Percentiles rank a stretch among this genome's conserved stretches.
Conservation (phyloP, 1,140 invertebrate genomes). For the Hirudo medicinalis region DNA sequence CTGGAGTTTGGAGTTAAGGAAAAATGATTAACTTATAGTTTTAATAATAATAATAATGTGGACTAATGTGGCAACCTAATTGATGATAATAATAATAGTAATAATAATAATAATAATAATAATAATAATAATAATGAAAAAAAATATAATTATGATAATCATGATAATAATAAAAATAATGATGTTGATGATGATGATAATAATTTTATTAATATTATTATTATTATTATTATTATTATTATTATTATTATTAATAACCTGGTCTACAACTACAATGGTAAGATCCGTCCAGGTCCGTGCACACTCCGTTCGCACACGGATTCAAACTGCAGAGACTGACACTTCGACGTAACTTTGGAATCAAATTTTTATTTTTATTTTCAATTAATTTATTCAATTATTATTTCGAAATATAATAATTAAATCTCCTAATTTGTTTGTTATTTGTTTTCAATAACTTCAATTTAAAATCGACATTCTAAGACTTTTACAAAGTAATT, state of each 20-base stretch:
- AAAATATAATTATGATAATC: conserved; percentile 14
- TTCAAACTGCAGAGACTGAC: conserved; percentile 14
- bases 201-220: background rate
- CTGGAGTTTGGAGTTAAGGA: conserved; percentile 14
- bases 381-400: background rate
- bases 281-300: conserved; percentile 15
- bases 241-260: conserved; percentile 12
- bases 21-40: background rate
- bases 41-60: no score
- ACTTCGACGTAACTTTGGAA: background rate
- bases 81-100: background rate
- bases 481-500: no score
- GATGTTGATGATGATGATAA: background rate
- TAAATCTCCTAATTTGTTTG: background rate
- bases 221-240: background rate
- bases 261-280: conserved; percentile 23
- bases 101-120: conserved; percentile 5
- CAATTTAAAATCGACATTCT: no score
- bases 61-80: no score
- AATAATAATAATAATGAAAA: no score
- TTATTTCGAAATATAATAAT: background rate
- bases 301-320: conserved; percentile 23
- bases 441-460: background rate
- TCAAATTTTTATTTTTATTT: background rate
- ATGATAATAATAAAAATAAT: no score